phyloP scores from a whole-genome alignment of 2,113 vertebrate genomes.

The Clarias gariepinus region DNA sequence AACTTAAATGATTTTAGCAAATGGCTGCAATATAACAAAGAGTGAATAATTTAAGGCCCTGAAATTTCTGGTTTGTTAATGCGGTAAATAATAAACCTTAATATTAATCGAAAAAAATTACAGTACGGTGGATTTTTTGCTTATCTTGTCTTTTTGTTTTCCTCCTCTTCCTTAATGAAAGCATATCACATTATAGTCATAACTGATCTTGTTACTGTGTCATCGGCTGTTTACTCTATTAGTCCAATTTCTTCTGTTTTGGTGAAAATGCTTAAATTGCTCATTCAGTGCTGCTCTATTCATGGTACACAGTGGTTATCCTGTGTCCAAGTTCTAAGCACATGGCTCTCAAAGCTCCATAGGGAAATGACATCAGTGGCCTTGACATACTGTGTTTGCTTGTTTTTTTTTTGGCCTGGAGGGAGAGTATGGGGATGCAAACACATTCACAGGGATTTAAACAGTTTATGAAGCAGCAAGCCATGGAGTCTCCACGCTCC shows the following conservation, averaged over 20 bases:
- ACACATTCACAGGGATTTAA: constrained; percentile 16
- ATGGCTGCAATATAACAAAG: too few species aligned
- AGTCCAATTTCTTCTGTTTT: constrained; percentile 13
- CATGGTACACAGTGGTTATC: constrained; percentile 33
- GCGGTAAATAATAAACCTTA: not conserved
- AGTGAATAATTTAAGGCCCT: too few species aligned
- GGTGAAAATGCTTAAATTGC: constrained; percentile 25
- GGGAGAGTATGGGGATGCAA: not conserved
- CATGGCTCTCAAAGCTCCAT: constrained; percentile 52
- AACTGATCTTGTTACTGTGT: constrained; percentile 14
- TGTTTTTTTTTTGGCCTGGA: constrained; percentile 32
- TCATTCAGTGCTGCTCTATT: constrained; percentile 44
- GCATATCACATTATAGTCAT: not conserved
- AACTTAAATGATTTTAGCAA: too few species aligned
- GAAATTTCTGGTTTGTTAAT: not conserved
- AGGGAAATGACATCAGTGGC: constrained; percentile 57
- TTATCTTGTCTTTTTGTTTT: constrained; percentile 2
- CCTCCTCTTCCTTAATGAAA: constrained; percentile 4
- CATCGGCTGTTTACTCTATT: constrained; percentile 2
- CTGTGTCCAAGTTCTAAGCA: constrained; percentile 49
- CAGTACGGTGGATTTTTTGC: not conserved
- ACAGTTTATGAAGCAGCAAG: not conserved
- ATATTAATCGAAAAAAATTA: not conserved
- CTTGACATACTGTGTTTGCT: constrained; percentile 47
- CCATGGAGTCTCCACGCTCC: not conserved